Percentiles rank a stretch among this genome's conserved stretches.
These are phyloP conservation scores for Puntigrus tetrazona DNA, from an alignment of 2,113 vertebrate species.

Conservation along the genomic window DNA sequence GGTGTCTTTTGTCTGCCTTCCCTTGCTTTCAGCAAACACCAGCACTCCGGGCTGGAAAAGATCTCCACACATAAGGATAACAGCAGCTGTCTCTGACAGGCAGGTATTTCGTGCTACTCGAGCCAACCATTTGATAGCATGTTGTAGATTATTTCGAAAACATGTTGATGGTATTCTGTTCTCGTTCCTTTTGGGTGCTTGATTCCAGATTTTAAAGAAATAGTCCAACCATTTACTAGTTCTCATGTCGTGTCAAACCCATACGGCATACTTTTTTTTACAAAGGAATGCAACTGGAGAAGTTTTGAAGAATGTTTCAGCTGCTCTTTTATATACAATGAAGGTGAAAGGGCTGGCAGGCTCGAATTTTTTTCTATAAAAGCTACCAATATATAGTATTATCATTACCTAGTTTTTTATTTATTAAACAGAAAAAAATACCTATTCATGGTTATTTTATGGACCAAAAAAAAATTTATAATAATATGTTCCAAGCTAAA, in stretches of 20 bases:
- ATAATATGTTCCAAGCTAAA: no score
- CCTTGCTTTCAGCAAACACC: constrained; percentile 31
- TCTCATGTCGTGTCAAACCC: not conserved
- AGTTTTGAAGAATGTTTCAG: not conserved
- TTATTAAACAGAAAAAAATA: no score
- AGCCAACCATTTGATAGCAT: constrained; percentile 28
- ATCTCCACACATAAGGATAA: constrained; percentile 32
- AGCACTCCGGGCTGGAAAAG: constrained; percentile 24
- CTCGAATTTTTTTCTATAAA: not conserved
- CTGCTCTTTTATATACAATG: not conserved
- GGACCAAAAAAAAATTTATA: no score
- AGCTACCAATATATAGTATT: not conserved
- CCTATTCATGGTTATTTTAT: no score
- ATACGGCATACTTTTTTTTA: not conserved
- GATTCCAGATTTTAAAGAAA: not conserved
- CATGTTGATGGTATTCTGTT: constrained; percentile 1
- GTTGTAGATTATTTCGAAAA: constrained; percentile 19
- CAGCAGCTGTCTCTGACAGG: constrained; percentile 37
- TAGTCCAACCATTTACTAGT: not conserved
- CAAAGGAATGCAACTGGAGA: not conserved
- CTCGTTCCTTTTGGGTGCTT: not conserved
- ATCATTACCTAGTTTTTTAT: no score
- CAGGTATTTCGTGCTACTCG: constrained; percentile 22
- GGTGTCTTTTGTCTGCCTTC: constrained; percentile 36
- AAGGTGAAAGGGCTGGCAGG: not conserved